These are phyloP conservation scores for human DNA, from an alignment of 2,113 vertebrate species.

Conservation along the genomic window GRCh38 chr14:61339001-61339500, in stretches of 20 bases:
- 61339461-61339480: too few relatives aligned
- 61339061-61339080: background rate
- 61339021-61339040: background rate
- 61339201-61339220: background rate
- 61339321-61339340: too few relatives aligned
- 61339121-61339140: background rate
- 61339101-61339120: fast-evolving
- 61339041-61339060: background rate
- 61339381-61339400: too few relatives aligned
- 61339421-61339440: too few relatives aligned
- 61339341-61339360: too few relatives aligned
- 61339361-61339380: too few relatives aligned
- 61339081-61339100: too few relatives aligned
- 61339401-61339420: too few relatives aligned
- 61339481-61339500: too few relatives aligned
- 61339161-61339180: background rate
- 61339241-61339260: background rate
- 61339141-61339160: background rate
- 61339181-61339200: too few relatives aligned
- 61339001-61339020: background rate
- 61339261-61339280: background rate
- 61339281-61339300: background rate
- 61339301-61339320: background rate
- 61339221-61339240: background rate
- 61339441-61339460: too few relatives aligned